Evolutionary conservation across 37 sponge, comb jelly and placozoan species (phyloP).

Genomic region (Axinella damicornis): DNA sequence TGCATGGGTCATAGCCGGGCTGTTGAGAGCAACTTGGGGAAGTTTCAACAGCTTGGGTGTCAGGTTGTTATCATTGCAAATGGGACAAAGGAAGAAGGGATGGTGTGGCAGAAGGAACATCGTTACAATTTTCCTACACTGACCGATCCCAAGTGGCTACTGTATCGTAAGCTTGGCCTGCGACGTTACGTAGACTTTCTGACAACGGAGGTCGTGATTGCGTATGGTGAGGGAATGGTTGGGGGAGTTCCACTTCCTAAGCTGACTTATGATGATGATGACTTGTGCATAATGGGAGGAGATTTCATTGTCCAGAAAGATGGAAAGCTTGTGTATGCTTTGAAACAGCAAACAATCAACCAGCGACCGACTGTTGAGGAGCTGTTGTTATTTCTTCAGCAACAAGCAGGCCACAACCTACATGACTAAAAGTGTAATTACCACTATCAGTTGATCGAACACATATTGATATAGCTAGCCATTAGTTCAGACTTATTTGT

Average conservation of each 20-base stretch:
- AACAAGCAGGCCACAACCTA: neutral
- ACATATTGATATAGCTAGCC: too few species aligned
- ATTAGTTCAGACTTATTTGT: too few species aligned
- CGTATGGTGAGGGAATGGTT: neutral
- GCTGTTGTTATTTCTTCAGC: neutral
- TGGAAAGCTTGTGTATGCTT: neutral
- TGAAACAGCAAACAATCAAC: neutral
- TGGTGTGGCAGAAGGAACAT: neutral
- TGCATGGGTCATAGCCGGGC: neutral
- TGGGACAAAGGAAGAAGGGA: neutral
- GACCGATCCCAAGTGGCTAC: neutral
- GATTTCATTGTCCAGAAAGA: neutral
- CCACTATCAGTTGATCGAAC: too few species aligned
- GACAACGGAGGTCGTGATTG: neutral
- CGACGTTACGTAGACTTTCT: neutral
- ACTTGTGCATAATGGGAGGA: slow-evolving; percentile 4
- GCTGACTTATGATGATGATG: neutral
- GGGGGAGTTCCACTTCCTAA: neutral
- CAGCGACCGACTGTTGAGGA: neutral
- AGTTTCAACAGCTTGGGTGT: slow-evolving; percentile 1
- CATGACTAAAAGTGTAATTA: too few species aligned
- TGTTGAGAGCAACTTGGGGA: neutral
- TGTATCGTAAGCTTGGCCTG: neutral
- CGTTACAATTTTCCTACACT: neutral
- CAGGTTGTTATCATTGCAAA: neutral